phyloP scores from a whole-genome alignment of 2,797 vertebrate genomes.

The Lagocephalus sceleratus region DNA sequence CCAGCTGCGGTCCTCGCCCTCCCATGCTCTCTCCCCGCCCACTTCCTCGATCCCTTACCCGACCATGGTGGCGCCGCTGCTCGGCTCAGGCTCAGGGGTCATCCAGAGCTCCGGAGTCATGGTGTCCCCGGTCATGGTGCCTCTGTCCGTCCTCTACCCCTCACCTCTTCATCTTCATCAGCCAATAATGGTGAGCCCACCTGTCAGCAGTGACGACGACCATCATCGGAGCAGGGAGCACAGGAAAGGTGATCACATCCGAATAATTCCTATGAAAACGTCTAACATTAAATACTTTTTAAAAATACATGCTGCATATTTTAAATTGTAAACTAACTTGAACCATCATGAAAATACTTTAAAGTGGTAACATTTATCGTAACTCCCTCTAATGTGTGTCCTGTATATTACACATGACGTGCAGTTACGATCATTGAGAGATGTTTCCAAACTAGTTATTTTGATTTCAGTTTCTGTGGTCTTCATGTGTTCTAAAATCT shows the following conservation, averaged over 20 bases:
- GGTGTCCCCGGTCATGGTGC: slow-evolving; percentile 78
- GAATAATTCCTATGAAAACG: no score
- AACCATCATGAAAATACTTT: no score
- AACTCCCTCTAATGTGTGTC: no score
- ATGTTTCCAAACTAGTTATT: background rate
- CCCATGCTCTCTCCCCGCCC: slow-evolving; percentile 72
- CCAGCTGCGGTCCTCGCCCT: slow-evolving; percentile 78
- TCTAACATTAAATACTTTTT: no score
- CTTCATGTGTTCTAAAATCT: background rate
- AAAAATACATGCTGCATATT: no score
- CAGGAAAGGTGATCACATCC: slow-evolving; percentile 50
- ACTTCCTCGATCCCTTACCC: slow-evolving; percentile 78
- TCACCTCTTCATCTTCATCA: slow-evolving; percentile 84
- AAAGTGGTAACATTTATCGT: no score
- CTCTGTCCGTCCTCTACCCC: slow-evolving; percentile 86
- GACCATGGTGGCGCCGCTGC: slow-evolving; percentile 76
- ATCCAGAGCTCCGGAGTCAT: slow-evolving; percentile 62
- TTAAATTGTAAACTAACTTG: no score
- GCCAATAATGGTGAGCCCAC: slow-evolving; percentile 80
- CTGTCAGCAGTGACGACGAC: slow-evolving; percentile 77
- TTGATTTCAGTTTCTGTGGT: background rate
- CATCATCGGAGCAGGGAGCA: slow-evolving; percentile 50
- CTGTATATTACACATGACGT: no score
- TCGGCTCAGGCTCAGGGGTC: slow-evolving; percentile 53
- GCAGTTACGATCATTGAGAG: no score